These are phyloP conservation scores for Tragelaphus buxtoni DNA, from an alignment of 2,113 vertebrate species.

Conservation along the genomic window DNA sequence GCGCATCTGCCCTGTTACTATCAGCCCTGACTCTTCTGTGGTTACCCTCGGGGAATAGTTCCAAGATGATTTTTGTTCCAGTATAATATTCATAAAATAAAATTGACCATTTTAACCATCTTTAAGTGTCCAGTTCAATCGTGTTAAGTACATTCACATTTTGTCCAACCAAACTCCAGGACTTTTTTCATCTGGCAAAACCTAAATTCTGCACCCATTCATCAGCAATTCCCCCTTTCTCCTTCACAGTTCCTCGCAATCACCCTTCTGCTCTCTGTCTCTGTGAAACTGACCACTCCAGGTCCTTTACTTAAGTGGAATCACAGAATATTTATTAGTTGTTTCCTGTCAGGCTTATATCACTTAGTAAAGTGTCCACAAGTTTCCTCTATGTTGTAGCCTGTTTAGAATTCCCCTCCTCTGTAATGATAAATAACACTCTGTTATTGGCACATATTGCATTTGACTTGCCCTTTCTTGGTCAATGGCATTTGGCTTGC, in stretches of 20 bases:
- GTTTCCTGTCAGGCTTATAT: not conserved
- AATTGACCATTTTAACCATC: not conserved
- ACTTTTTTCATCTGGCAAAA: not conserved
- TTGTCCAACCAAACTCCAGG: not conserved
- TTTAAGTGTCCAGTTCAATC: not conserved
- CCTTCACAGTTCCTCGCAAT: not conserved
- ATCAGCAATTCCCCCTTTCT: not conserved
- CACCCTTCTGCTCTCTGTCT: accelerated
- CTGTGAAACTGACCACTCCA: not conserved
- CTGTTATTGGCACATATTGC: not conserved
- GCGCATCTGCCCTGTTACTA: accelerated
- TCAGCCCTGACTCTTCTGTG: not conserved
- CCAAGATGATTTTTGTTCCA: not conserved
- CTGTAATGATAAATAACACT: no score
- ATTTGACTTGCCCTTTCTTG: not conserved
- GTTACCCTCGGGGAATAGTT: not conserved
- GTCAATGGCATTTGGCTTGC: not conserved
- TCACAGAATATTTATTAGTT: not conserved
- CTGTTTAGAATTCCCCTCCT: not conserved
- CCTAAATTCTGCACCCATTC: not conserved
- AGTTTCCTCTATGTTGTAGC: not conserved
- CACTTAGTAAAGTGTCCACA: not conserved
- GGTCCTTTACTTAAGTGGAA: not conserved
- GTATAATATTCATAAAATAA: not conserved
- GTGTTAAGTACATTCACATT: not conserved